Evolutionary conservation across 2,797 vertebrate species (phyloP), one percentile per base, ranked within the genome.

Genomic region (Acipenser oxyrinchus): DNA sequence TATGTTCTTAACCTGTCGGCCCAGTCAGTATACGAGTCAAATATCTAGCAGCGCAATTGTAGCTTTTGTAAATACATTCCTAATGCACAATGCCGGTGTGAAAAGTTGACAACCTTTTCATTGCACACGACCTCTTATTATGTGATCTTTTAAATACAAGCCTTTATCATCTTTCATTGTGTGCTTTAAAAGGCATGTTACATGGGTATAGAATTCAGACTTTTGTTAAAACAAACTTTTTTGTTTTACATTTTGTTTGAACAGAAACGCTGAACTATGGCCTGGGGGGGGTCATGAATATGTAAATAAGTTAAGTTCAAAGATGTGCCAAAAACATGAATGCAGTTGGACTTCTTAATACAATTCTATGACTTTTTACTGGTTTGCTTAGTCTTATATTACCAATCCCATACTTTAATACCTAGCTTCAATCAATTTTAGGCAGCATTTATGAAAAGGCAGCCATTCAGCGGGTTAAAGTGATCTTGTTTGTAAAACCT

Each of bases 391-490:
- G 23, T 37, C 23, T 37, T 37, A 37, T 37, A 4, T 37, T 37
- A 37, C 23, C 23, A 37, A 4, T 37, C 23, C 23, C 23, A 37
- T 3, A 4, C 23, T 37, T 2, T 37, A 37, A 37, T 37, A 37
- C 23, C 23, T 37, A 37, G 15, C 15, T 18, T 18, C 15, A 18
- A 37, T 37, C 23, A 18, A 18, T 18, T 37, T 37, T 37, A 37
- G 23, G 4, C 23, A 37, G 23, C 23, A 2, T 37, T 37, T 37
- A 37, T 60, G 49, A 13, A 65, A 60, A 37, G 18, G 12, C 12
- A 48, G 57, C 58, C 61, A 48, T 58, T 51, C 53, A 69, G 64
- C 37, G 51, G 23, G 23, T 60, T 57, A 59, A 51, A 69, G n/a
- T 48, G 18, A 49, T n/a, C 65, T 63, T 52, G 11, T 53, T 58